phyloP scores from a whole-genome alignment of 2,113 vertebrate species.

The Solea senegalensis region DNA sequence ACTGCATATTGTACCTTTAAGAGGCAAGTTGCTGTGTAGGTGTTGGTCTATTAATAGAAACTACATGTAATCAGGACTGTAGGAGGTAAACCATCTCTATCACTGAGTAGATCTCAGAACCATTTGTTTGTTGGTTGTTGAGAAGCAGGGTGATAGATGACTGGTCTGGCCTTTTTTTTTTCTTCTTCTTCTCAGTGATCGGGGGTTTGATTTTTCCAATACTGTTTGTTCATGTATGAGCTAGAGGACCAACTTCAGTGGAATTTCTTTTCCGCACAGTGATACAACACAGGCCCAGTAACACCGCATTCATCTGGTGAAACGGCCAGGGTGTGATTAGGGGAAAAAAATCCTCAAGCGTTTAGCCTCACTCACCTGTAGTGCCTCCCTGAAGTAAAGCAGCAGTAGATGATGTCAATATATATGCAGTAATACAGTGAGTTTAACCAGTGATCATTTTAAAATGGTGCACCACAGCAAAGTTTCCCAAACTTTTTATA shows the following conservation, averaged over 20 bases:
- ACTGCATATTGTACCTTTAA: constrained; percentile 36
- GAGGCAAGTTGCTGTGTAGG: constrained; percentile 47
- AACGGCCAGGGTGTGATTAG: neutral
- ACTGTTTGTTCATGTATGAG: neutral
- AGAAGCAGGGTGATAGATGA: neutral
- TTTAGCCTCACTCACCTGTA: neutral
- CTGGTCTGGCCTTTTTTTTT: neutral
- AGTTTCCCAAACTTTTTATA: too few species aligned
- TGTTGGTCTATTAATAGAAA: constrained; percentile 53
- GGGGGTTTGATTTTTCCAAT: neutral
- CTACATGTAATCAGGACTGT: constrained; percentile 48
- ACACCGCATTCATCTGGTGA: too few species aligned
- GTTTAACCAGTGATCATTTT: neutral
- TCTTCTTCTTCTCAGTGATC: neutral
- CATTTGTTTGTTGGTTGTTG: constrained; percentile 28
- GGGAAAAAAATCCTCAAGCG: neutral
- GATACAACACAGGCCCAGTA: neutral
- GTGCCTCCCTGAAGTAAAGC: neutral
- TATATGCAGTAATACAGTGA: too few species aligned
- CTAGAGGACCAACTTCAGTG: neutral
- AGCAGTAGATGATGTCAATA: neutral
- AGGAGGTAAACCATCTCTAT: constrained; percentile 43
- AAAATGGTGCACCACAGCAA: too few species aligned
- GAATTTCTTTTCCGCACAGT: neutral
- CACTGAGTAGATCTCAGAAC: constrained; percentile 41